Conservation (phyloP, 2,888 invertebrate genomes). For the Eugnorisma glareosa region DNA sequence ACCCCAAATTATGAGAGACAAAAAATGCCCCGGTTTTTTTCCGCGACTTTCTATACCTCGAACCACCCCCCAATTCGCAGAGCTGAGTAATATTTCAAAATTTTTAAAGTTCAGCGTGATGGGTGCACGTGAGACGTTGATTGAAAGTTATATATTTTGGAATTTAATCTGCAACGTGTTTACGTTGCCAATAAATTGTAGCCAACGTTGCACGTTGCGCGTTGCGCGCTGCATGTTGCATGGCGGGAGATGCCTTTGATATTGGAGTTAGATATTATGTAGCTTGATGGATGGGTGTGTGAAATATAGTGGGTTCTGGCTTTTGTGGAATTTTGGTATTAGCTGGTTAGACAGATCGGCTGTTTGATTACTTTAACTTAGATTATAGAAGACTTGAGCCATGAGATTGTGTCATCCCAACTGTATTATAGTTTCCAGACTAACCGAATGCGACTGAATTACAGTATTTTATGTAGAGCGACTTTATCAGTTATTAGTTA, state of each 20-base stretch:
- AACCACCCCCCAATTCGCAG: conserved; percentile 62
- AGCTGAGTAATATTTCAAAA: conserved; percentile 83
- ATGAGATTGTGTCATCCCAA: not conserved
- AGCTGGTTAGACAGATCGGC: not conserved
- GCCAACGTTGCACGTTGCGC: conserved; percentile 35
- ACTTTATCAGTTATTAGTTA: too few relatives aligned
- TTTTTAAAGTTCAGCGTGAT: conserved; percentile 81
- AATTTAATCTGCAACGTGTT: conserved; percentile 77
- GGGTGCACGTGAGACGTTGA: conserved; percentile 78
- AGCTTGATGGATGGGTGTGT: conserved; percentile 48
- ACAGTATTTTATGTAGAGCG: not conserved
- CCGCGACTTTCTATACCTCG: conserved; percentile 58
- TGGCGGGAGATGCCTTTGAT: conserved; percentile 47
- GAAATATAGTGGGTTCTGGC: conserved; percentile 14
- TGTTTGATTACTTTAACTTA: not conserved
- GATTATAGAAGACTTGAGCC: not conserved
- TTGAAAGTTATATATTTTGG: conserved; percentile 82
- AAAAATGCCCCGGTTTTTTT: not conserved
- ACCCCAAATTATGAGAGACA: not conserved
- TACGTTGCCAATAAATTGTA: conserved; percentile 70
- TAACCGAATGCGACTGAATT: not conserved
- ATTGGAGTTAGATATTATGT: conserved; percentile 51
- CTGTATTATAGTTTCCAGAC: not conserved
- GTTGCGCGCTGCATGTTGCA: conserved; percentile 49
- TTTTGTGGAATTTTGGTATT: not conserved